These are phyloP conservation scores for Mobula hypostoma DNA, from an alignment of 2,113 vertebrate genomes.

Conservation along the genomic window DNA sequence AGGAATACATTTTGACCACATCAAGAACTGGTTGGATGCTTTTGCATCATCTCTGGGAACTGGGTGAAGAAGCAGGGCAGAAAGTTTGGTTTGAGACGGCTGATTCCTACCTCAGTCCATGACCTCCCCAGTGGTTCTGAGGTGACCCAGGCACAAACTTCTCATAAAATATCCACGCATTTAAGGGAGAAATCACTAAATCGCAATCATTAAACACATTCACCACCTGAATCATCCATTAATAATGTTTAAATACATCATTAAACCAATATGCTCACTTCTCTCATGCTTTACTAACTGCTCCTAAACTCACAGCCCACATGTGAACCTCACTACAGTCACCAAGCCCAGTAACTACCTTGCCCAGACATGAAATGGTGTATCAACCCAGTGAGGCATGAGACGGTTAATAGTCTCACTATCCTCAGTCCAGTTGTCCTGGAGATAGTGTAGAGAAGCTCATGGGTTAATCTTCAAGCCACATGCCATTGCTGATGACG, in stretches of 20 bases:
- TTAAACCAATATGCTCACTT: neutral
- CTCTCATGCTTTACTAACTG: neutral
- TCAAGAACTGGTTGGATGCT: conserved; percentile 58
- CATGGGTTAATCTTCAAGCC: neutral
- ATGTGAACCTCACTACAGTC: neutral
- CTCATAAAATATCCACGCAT: neutral
- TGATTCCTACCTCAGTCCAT: neutral
- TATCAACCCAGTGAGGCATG: neutral
- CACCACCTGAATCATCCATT: neutral
- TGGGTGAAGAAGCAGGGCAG: conserved; percentile 67
- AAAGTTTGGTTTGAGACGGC: conserved; percentile 66
- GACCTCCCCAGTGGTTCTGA: neutral
- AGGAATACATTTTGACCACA: conserved; percentile 71
- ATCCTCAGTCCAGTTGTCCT: neutral
- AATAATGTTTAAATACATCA: neutral
- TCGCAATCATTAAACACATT: neutral
- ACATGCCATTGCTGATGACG: neutral
- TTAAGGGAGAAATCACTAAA: neutral
- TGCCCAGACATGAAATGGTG: neutral
- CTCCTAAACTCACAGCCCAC: neutral
- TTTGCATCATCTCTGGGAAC: conserved; percentile 56
- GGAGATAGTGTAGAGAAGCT: neutral
- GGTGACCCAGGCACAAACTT: neutral
- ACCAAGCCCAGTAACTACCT: neutral
- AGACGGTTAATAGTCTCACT: neutral